Percentiles rank a stretch among this genome's conserved stretches.
Evolutionary conservation across 2,797 vertebrate genomes (phyloP).

Genomic region (Enteromius unitaeniatus): DNA sequence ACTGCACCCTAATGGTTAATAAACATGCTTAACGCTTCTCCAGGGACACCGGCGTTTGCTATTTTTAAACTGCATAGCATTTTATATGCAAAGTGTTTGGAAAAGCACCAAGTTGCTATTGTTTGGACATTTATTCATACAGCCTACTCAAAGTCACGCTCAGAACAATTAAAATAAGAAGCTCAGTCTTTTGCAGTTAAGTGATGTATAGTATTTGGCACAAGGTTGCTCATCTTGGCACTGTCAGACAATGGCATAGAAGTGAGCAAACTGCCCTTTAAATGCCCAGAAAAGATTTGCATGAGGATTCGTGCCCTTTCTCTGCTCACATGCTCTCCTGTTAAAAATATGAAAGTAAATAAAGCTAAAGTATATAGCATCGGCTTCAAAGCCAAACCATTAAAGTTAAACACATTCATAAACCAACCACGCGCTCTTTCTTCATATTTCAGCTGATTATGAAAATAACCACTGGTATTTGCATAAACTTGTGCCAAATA

Average conservation of each 20-base stretch:
- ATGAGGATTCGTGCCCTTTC: constrained; percentile 74
- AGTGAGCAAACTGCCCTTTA: constrained; percentile 77
- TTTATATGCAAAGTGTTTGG: constrained; percentile 34
- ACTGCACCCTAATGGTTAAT: constrained; percentile 14
- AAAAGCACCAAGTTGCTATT: constrained; percentile 33
- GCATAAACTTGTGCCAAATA: constrained; percentile 74
- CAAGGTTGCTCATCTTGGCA: constrained; percentile 65
- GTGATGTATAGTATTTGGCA: constrained; percentile 50
- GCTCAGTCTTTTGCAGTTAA: constrained; percentile 17
- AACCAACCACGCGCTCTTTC: constrained; percentile 41
- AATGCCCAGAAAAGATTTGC: constrained; percentile 71
- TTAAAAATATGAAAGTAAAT: constrained; percentile 67
- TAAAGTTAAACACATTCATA: constrained; percentile 60
- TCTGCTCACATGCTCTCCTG: constrained; percentile 14
- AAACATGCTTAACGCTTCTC: constrained; percentile 9
- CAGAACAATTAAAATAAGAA: constrained; percentile 25
- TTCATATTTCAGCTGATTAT: constrained; percentile 75
- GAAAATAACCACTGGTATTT: constrained; percentile 77
- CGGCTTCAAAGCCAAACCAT: constrained; percentile 62
- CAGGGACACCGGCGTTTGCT: not conserved
- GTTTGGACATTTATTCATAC: constrained; percentile 34
- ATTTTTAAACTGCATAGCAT: constrained; percentile 20
- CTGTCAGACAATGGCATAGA: constrained; percentile 66
- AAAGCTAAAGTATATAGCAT: constrained; percentile 64
- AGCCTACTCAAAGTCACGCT: constrained; percentile 6